Evolutionary conservation across 2,888 invertebrate species (phyloP), one percentile per base, ranked within the genome.

Genomic region (Lepeophtheirus nordmannii): DNA sequence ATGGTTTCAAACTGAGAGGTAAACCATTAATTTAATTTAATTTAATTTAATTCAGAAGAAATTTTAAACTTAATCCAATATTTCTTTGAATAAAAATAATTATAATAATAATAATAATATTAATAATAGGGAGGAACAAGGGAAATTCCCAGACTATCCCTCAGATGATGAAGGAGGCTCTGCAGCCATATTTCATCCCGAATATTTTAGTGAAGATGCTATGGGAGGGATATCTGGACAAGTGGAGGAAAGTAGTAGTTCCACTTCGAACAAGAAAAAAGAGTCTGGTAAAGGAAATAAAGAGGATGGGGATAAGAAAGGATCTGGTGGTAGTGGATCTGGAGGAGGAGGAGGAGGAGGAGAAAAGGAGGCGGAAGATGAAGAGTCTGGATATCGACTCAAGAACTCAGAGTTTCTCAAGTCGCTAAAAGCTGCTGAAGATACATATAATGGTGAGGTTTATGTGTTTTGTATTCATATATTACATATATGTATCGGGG

Each of bases 91-190:
- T 30, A 30, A 7, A 2, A 5, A 5, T 30, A 30, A 5, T 30
- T 30, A 5, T 7, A 30, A 30, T 30, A 7, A 22, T 58, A 58
- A n/a, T n/a, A n/a, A n/a, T n/a, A n/a, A n/a, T n/a, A n/a, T n/a
- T 58, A 12, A 14, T 30, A 5, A n/a, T 46, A 77, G 77, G 69
- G 75, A 77, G 71, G 74, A 74, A 0, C 72, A 74, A 14, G 77
- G 77, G 12, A 76, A 76, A 71, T 84, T 94, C 72, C 94, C 96
- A 0, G 92, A 93, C 70, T 84, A 90, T 72, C 94, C 94, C 0
- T 85, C 89, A 2, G 89, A 87, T 69, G 93, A 94, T 72, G 85
- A 87, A 71, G 92, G 92, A 10, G 91, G 92, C 0, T 92, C 92
- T 0, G 80, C 86, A 70, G 80, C 86, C 68, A 83, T 93, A 76